Conservation (phyloP, 2,113 vertebrate species). For the Neolamprologus ventralis region DNA sequence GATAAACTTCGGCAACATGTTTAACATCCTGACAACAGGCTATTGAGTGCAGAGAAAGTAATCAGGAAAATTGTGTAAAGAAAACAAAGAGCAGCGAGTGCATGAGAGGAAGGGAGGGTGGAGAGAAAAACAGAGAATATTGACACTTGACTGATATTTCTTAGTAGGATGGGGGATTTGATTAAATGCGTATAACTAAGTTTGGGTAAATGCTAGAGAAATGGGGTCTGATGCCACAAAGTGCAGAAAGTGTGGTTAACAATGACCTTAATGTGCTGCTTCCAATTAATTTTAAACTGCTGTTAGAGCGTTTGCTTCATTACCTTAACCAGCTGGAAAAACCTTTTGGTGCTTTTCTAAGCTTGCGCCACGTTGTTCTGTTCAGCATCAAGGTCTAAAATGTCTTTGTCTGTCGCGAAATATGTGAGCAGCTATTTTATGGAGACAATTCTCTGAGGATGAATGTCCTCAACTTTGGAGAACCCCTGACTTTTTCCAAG, state of each 20-base stretch:
- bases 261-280: conserved; percentile 11
- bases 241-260: not conserved
- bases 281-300: conserved; percentile 18
- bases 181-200: not conserved
- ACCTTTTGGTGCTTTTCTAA: not conserved
- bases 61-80: not conserved
- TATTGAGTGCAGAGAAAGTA: not conserved
- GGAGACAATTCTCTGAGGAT: not conserved
- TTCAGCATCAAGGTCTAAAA: not conserved
- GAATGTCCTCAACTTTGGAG: not conserved
- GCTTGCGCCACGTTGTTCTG: not conserved
- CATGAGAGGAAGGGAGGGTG: not conserved
- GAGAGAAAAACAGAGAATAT: not conserved
- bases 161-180: not conserved
- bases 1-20: not conserved
- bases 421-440: not conserved
- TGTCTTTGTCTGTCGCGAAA: not conserved
- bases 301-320: not conserved
- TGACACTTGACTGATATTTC: not conserved
- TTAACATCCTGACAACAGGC: not conserved
- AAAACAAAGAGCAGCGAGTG: not conserved
- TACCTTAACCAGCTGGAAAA: not conserved
- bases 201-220: not conserved
- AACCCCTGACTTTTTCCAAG: not conserved
- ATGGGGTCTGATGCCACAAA: not conserved